A percentile compares a stretch with the other conserved stretches of the same genome.
These are phyloP conservation scores for Cladopsammia gracilis DNA, from an alignment of 64 coral and sea anemone genomes.

Conservation along the genomic window DNA sequence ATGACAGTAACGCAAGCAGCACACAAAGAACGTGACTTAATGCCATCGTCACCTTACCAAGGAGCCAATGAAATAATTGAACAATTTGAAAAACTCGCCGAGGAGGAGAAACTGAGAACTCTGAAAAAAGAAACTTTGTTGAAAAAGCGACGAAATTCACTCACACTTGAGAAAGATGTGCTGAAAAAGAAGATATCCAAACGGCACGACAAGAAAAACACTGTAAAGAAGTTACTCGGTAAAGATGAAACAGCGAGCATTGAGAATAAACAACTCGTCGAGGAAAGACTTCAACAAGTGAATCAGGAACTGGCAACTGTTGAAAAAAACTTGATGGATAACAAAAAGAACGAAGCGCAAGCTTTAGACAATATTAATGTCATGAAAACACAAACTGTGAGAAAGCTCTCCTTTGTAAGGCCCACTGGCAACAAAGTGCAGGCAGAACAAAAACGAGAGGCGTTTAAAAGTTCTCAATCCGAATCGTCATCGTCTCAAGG, in stretches of 20 bases:
- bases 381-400: slow-evolving; percentile 72
- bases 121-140: slow-evolving; percentile 87
- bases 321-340: slow-evolving; percentile 80
- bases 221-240: slow-evolving; percentile 77
- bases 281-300: slow-evolving; percentile 77
- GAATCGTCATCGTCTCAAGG: slow-evolving; percentile 83
- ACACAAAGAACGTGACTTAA: not conserved
- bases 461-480: slow-evolving; percentile 59
- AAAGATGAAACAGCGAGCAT: slow-evolving; percentile 70
- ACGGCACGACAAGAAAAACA: slow-evolving; percentile 75
- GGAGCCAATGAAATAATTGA: slow-evolving; percentile 59
- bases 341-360: slow-evolving; percentile 79
- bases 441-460: slow-evolving; percentile 40
- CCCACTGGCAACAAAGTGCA: not conserved
- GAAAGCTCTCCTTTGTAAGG: slow-evolving; percentile 57
- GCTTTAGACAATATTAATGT: slow-evolving; percentile 75
- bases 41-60: slow-evolving; percentile 6
- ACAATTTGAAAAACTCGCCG: slow-evolving; percentile 81
- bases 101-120: slow-evolving; percentile 86
- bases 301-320: slow-evolving; percentile 71
- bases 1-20: not conserved
- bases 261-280: slow-evolving; percentile 45
- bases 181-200: slow-evolving; percentile 84
- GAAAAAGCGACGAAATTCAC: slow-evolving; percentile 88
- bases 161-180: slow-evolving; percentile 86